Conservation (phyloP, 2,888 invertebrate species). For the Epinotia ramella region DNA sequence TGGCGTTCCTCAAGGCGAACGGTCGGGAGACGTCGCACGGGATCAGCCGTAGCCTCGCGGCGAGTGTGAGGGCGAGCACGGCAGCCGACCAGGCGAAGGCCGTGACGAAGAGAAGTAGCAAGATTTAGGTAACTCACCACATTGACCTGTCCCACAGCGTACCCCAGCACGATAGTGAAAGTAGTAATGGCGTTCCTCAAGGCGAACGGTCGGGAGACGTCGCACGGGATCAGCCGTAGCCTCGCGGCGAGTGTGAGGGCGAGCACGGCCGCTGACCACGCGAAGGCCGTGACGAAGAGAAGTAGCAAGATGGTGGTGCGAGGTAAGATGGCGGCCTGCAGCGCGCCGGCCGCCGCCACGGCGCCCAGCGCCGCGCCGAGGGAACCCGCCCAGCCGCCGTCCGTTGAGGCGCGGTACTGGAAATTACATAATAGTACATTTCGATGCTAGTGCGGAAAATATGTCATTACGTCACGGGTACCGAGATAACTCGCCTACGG, state of each 20-base stretch:
- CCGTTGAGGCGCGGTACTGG: constrained; percentile 94
- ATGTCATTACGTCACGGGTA: too few species aligned
- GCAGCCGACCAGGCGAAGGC: constrained; percentile 96
- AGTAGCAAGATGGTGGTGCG: constrained; percentile 93
- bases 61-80: constrained; percentile 90
- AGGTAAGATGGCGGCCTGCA: constrained; percentile 91
- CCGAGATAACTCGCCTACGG: too few species aligned
- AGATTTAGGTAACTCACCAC: constrained; percentile 90
- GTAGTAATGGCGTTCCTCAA: constrained; percentile 94
- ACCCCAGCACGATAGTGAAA: constrained; percentile 94
- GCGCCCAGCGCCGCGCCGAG: constrained; percentile 91
- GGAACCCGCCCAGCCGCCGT: constrained; percentile 94
- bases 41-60: constrained; percentile 93
- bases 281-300: constrained; percentile 94
- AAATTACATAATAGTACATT: constrained; percentile 46
- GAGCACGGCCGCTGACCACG: constrained; percentile 95
- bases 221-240: constrained; percentile 93
- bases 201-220: constrained; percentile 93
- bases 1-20: constrained; percentile 92
- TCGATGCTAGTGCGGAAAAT: too few species aligned
- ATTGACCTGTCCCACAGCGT: constrained; percentile 96
- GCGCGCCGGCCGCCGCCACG: constrained; percentile 91
- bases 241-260: constrained; percentile 94
- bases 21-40: constrained; percentile 94
- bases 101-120: constrained; percentile 93